These are phyloP conservation scores for Archaeoteleia sp. DNA, from an alignment of 2,888 invertebrate genomes.

Conservation along the genomic window DNA sequence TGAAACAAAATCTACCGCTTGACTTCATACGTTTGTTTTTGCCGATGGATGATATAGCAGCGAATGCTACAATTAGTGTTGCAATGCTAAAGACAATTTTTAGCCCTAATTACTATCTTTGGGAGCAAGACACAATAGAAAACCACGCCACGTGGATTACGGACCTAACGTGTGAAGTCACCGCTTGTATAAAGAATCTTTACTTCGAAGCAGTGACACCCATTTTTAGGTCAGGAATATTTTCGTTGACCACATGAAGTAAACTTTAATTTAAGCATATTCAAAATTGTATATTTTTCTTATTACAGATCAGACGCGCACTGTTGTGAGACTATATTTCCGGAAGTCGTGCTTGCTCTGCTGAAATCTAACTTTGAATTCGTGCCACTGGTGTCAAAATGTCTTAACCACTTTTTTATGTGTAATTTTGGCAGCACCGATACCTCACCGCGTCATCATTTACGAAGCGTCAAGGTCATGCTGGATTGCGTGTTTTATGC, in stretches of 20 bases:
- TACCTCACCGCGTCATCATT: conserved; percentile 31
- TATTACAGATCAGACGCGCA: conserved; percentile 76
- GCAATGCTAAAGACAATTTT: conserved; percentile 64
- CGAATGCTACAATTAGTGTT: conserved; percentile 60
- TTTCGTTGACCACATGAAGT: neutral
- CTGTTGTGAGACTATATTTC: conserved; percentile 80
- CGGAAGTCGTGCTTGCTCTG: conserved; percentile 79
- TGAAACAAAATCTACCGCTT: conserved; percentile 36
- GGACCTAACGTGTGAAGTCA: conserved; percentile 76
- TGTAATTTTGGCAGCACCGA: conserved; percentile 75
- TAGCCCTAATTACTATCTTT: conserved; percentile 62
- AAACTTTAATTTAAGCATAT: neutral
- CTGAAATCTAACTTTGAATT: conserved; percentile 67
- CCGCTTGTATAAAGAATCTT: conserved; percentile 76
- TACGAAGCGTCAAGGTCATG: conserved; percentile 72
- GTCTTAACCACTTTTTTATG: conserved; percentile 78
- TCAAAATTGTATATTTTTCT: neutral
- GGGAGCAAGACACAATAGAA: conserved; percentile 69
- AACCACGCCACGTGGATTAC: conserved; percentile 78
- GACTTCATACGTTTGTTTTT: conserved; percentile 65
- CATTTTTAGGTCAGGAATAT: conserved; percentile 76
- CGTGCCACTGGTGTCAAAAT: conserved; percentile 71
- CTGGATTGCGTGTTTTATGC: conserved; percentile 82
- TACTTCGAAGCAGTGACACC: conserved; percentile 77
- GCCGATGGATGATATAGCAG: neutral